Evolutionary conservation across 2,113 vertebrate species (phyloP).

Genomic region (Mugil cephalus): DNA sequence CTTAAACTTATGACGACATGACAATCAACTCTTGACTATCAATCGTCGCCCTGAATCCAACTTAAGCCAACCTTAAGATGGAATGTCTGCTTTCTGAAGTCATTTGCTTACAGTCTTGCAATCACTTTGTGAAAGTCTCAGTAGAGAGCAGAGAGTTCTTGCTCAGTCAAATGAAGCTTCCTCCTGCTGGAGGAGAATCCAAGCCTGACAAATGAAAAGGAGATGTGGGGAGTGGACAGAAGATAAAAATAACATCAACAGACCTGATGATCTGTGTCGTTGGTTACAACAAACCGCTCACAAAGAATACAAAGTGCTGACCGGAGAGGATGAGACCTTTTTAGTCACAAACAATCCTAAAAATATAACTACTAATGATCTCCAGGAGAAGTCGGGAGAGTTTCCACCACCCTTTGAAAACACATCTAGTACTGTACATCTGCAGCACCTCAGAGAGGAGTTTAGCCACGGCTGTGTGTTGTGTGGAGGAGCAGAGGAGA

Average conservation of each 20-base stretch:
- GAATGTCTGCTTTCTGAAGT: not conserved
- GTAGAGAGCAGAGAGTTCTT: not conserved
- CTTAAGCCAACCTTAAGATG: not conserved
- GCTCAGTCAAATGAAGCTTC: constrained; percentile 1
- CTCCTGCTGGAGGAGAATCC: not conserved
- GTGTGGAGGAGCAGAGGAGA: constrained; percentile 6
- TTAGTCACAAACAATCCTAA: constrained; percentile 7
- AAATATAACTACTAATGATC: constrained; percentile 3
- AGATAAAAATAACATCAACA: constrained; percentile 40
- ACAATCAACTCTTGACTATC: too few species aligned
- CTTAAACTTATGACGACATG: not conserved
- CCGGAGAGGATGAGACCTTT: not conserved
- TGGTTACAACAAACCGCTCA: constrained; percentile 14
- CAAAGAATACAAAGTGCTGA: not conserved
- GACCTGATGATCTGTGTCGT: constrained; percentile 31
- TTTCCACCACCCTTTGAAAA: constrained; percentile 5
- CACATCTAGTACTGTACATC: not conserved
- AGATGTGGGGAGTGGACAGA: not conserved
- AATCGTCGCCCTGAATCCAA: not conserved
- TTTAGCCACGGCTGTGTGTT: not conserved
- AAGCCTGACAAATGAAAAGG: not conserved
- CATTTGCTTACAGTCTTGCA: not conserved
- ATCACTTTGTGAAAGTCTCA: not conserved
- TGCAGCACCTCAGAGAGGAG: constrained; percentile 13
- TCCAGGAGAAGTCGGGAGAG: constrained; percentile 9